phyloP scores from a whole-genome alignment of 2,888 invertebrate species.

The Ornithoptera alexandrae region DNA sequence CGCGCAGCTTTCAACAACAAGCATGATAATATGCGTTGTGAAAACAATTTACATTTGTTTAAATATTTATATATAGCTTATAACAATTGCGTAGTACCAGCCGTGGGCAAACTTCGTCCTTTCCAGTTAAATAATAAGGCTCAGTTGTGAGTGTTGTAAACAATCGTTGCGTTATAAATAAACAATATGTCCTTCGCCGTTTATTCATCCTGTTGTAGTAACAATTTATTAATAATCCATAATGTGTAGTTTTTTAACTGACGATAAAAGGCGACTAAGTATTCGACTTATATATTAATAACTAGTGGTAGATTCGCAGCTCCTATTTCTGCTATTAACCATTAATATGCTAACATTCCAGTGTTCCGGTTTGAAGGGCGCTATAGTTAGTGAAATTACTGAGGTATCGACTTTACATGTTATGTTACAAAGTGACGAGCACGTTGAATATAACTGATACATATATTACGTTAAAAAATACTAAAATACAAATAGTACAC shows the following conservation, averaged over 20 bases:
- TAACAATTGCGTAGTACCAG: constrained; percentile 18
- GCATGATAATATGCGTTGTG: background rate
- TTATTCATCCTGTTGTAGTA: constrained; percentile 25
- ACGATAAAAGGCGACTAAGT: constrained; percentile 2
- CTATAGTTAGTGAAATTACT: too few species aligned
- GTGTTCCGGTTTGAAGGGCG: too few species aligned
- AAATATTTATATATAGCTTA: constrained; percentile 10
- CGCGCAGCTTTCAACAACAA: background rate
- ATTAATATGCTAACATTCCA: background rate
- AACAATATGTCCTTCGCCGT: constrained; percentile 21
- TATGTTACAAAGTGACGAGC: too few species aligned
- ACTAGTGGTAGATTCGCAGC: too few species aligned
- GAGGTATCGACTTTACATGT: too few species aligned
- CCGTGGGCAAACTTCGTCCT: constrained; percentile 5
- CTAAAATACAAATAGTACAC: too few species aligned
- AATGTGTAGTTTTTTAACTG: constrained; percentile 1
- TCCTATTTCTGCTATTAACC: background rate
- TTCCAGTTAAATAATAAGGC: background rate
- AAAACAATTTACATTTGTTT: constrained; percentile 11
- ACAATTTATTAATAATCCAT: constrained; percentile 19
- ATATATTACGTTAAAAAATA: too few species aligned
- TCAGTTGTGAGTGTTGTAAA: background rate
- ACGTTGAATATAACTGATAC: too few species aligned
- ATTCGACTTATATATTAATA: too few species aligned
- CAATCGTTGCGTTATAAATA: background rate